phyloP scores from a whole-genome alignment of 2,113 vertebrate genomes.

The Lepus timidus region DNA sequence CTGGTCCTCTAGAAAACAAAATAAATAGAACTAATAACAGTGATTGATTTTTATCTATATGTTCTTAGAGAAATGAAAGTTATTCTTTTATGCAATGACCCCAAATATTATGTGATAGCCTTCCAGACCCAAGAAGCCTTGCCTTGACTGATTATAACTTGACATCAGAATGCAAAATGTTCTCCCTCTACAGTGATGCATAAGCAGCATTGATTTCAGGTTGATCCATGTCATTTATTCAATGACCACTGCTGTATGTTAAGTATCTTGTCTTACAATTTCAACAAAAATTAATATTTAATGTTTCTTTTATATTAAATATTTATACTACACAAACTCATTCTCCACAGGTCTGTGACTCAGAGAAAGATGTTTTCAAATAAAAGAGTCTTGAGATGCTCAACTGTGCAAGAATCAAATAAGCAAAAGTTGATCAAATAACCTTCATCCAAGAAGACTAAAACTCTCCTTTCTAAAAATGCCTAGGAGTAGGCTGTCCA shows the following conservation, averaged over 20 bases:
- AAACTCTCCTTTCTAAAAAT: slow-evolving; percentile 18
- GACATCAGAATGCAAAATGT: not conserved
- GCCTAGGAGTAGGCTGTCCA: not conserved
- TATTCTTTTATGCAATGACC: not conserved
- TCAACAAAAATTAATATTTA: slow-evolving; percentile 80
- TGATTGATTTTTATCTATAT: not conserved
- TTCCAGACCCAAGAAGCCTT: not conserved
- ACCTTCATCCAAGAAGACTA: not conserved
- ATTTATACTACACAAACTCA: slow-evolving; percentile 69
- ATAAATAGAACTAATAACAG: not conserved
- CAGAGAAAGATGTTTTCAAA: slow-evolving; percentile 48
- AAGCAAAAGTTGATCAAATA: slow-evolving; percentile 41
- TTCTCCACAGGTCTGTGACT: slow-evolving; percentile 56
- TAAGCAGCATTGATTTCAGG: not conserved
- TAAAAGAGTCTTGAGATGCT: slow-evolving; percentile 22
- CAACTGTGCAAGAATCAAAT: slow-evolving; percentile 7
- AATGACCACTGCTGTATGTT: not conserved
- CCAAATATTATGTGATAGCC: not conserved
- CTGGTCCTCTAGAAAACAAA: not conserved
- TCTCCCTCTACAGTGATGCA: not conserved
- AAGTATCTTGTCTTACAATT: slow-evolving; percentile 61
- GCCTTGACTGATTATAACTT: not conserved
- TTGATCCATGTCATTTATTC: not conserved
- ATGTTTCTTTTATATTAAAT: slow-evolving; percentile 77
- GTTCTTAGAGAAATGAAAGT: slow-evolving; percentile 18